Evolutionary conservation across 1,140 invertebrate species (phyloP).

Genomic region (Mesaphorura yosii): DNA sequence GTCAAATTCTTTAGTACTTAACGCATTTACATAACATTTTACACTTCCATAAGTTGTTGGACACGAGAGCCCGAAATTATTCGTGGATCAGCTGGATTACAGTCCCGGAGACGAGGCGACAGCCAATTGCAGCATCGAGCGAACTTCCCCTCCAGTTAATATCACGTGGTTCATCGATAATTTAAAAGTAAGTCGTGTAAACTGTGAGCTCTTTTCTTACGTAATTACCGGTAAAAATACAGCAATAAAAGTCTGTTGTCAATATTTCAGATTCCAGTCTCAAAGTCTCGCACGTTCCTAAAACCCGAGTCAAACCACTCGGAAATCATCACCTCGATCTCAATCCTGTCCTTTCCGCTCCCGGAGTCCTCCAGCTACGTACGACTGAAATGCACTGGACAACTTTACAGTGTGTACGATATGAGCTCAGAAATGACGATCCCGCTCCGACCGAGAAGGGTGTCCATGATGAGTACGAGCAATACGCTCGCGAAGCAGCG

Average conservation of each 20-base stretch:
- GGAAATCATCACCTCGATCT: slow-evolving; percentile 1
- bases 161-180: slow-evolving; percentile 31
- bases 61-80: slow-evolving; percentile 24
- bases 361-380: slow-evolving; percentile 4
- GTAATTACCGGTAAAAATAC: not conserved
- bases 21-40: too few species aligned
- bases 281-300: not conserved
- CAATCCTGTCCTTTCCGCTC: slow-evolving; percentile 4
- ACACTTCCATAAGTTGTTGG: too few species aligned
- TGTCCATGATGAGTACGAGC: slow-evolving; percentile 10
- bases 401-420: slow-evolving; percentile 11
- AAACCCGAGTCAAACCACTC: not conserved
- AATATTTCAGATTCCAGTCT: not conserved
- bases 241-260: not conserved
- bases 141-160: slow-evolving; percentile 25
- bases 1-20: too few species aligned
- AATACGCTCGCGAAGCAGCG: not conserved
- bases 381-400: slow-evolving; percentile 13
- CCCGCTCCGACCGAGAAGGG: slow-evolving; percentile 3
- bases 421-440: slow-evolving; percentile 40
- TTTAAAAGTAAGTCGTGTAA: slow-evolving; percentile 14
- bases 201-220: not conserved
- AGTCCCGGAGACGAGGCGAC: slow-evolving; percentile 25
- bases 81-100: slow-evolving; percentile 22
- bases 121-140: slow-evolving; percentile 26